Percentiles rank a stretch among this genome's conserved stretches.
Evolutionary conservation across 2,797 vertebrate genomes (phyloP).

Genomic region (Amniataba percoides): DNA sequence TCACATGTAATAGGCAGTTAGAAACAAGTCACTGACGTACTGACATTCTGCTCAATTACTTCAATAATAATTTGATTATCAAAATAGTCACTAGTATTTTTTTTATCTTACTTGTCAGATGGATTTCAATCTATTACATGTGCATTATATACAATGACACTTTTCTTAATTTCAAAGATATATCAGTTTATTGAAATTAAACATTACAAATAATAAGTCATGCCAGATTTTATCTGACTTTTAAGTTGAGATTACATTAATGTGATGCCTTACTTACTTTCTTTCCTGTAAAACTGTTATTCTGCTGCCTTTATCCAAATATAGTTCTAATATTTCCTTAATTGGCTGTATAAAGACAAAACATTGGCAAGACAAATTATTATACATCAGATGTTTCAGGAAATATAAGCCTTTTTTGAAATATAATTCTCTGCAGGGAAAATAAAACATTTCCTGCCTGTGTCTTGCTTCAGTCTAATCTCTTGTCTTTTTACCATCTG

Average conservation of each 20-base stretch:
- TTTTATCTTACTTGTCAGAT: neutral
- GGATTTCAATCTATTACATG: neutral
- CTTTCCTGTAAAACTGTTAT: neutral
- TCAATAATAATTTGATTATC: neutral
- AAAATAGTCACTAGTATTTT: neutral
- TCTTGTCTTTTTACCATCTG: conserved; percentile 24
- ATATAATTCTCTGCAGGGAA: conserved; percentile 1
- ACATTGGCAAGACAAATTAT: neutral
- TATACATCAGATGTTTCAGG: neutral
- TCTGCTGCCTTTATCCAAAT: neutral
- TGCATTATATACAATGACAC: too few relatives aligned
- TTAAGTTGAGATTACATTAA: neutral
- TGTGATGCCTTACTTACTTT: neutral
- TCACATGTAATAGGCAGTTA: neutral
- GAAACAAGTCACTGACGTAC: neutral
- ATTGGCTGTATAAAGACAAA: neutral
- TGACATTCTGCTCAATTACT: neutral
- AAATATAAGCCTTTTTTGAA: neutral
- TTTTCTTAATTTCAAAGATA: neutral
- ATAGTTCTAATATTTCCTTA: neutral
- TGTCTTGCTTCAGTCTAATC: conserved; percentile 32
- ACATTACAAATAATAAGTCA: neutral
- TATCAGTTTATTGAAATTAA: neutral
- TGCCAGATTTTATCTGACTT: neutral
- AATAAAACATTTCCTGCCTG: neutral